Evolutionary conservation across 2,113 vertebrate genomes (phyloP).

Genomic region (Piaya cayana): DNA sequence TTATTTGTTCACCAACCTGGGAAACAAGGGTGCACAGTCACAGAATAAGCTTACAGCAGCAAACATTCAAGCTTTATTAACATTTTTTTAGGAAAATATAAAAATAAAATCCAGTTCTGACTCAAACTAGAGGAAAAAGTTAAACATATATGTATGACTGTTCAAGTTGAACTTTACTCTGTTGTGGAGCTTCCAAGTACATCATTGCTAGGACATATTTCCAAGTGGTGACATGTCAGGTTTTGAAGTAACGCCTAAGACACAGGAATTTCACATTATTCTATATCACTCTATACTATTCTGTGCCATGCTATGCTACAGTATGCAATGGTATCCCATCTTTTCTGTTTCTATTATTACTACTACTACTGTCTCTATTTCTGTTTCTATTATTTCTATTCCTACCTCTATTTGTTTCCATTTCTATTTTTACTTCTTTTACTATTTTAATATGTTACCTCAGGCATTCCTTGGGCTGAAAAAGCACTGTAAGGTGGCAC

Average conservation of each 20-base stretch:
- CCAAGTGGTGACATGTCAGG: neutral
- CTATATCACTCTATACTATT: neutral
- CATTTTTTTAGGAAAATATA: neutral
- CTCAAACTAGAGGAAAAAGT: neutral
- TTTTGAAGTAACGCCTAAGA: neutral
- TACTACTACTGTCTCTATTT: neutral
- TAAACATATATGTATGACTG: neutral
- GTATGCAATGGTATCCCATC: neutral
- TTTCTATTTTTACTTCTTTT: neutral
- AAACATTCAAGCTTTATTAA: neutral
- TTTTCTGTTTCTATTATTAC: neutral
- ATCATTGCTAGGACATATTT: neutral
- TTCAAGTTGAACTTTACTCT: neutral
- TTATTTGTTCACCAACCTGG: neutral
- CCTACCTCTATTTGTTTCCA: neutral
- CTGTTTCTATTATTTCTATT: neutral
- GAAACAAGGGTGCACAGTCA: neutral
- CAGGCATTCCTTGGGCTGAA: slow-evolving; percentile 86
- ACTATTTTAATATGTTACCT: slow-evolving; percentile 78
- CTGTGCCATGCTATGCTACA: neutral
- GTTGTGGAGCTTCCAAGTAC: neutral
- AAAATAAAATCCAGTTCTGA: neutral
- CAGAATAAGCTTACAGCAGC: neutral
- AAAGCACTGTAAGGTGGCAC: slow-evolving; percentile 93
- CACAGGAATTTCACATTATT: neutral